phyloP scores from a whole-genome alignment of 2,113 vertebrate species.

The Erpornis zantholeuca region DNA sequence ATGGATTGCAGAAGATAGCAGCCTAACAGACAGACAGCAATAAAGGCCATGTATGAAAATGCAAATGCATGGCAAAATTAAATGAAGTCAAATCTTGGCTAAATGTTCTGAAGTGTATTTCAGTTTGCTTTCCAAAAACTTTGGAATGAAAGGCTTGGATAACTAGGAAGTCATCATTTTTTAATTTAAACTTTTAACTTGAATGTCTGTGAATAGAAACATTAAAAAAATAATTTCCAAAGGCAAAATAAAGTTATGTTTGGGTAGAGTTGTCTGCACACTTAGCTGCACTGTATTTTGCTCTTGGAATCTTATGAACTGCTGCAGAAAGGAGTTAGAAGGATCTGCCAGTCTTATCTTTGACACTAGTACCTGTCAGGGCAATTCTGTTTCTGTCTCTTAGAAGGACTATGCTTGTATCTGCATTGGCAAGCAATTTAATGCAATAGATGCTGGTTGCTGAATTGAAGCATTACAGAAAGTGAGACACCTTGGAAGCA shows the following conservation, averaged over 20 bases:
- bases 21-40: background rate
- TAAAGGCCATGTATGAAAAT: background rate
- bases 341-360: background rate
- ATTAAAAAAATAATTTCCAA: background rate
- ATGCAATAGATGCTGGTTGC: background rate
- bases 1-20: background rate
- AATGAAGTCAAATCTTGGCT: background rate
- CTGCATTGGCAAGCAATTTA: background rate
- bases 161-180: background rate
- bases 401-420: background rate
- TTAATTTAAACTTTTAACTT: background rate
- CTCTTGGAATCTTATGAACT: background rate
- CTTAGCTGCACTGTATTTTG: background rate
- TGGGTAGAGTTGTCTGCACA: background rate
- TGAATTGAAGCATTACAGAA: background rate
- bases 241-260: background rate
- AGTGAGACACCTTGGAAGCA: background rate
- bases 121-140: background rate
- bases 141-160: background rate
- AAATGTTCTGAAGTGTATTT: background rate
- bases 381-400: background rate
- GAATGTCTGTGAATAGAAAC: background rate
- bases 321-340: background rate
- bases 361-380: background rate
- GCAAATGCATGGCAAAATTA: background rate